Base-by-base conservation (phyloP, 2,888 invertebrate species). In the Xanthia icteritia region DNA sequence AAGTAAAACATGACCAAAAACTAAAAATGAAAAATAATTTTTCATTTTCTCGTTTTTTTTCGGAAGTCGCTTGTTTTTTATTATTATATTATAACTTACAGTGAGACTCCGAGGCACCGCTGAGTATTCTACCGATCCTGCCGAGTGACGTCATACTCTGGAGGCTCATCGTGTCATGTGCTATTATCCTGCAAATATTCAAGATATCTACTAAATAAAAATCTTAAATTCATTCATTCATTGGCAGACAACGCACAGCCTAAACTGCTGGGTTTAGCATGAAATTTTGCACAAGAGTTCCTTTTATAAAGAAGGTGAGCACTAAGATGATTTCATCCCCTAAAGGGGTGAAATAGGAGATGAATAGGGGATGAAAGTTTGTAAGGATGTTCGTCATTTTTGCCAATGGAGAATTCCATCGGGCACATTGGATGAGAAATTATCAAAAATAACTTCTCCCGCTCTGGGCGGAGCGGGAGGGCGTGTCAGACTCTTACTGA, bases 141-240 rank as follows among this genome's bases (percentile, higher is more conserved):
- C 99, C 99, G 77, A 99, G 96, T 69, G 99, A 99, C 88, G 98
- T 98, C 97, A 99, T 98, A 92, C 99, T 99, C 93, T 99, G 98
- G 89, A 99, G 96, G 92, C 98, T 99, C 93, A 98, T 97, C 27
- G 98, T 98, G 94, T 99, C 99, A 90, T 98, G 98, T 88, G 99
- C 98, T 90, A 99, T 98, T 84, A 99, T 98, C 92, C 98, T 97
- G 92, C 20, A 93, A 93, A 54, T 15, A 36, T 15, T 45, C 42
- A 54, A 80, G 82, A 81, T 58, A 68, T 15, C 42, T 31, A 31
- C 31, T 31, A 2, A 31, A 2, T 58, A 68, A 68, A 61, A 36
- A 17, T 36, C 9, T n/a, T 36, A 68, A 36, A 60, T 45, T 42
- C 8, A 54, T 31, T 31, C 0, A 54, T 27, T 66, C 8, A 45